phyloP scores from a whole-genome alignment of 2,888 invertebrate species.

The Dioctria linearis region DNA sequence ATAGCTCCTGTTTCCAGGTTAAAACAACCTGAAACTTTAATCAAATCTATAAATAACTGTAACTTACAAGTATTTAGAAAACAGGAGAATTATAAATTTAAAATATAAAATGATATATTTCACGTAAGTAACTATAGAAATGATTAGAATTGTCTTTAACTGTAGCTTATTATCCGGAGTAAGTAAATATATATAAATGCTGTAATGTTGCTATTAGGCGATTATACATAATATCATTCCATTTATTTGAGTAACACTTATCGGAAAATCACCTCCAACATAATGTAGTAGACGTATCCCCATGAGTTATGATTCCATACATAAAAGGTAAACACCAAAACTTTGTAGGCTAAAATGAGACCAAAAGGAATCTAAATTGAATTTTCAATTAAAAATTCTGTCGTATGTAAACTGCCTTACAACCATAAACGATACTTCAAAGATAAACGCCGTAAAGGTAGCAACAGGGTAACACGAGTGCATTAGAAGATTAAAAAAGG shows the following conservation, averaged over 20 bases:
- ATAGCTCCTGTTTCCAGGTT: background rate
- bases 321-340: slow-evolving; percentile 5
- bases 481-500: slow-evolving; percentile 60
- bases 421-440: slow-evolving; percentile 42
- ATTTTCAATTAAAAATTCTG: slow-evolving; percentile 49
- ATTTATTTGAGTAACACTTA: slow-evolving; percentile 21
- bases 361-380: slow-evolving; percentile 35
- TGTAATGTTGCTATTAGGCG: too few relatives aligned
- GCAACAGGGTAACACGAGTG: slow-evolving; percentile 55
- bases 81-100: too few relatives aligned
- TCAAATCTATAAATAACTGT: background rate
- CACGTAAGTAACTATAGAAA: too few relatives aligned
- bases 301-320: background rate
- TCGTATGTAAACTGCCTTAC: slow-evolving; percentile 38
- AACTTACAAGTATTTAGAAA: too few relatives aligned
- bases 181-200: too few relatives aligned
- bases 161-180: too few relatives aligned
- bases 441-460: slow-evolving; percentile 47
- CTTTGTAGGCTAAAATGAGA: slow-evolving; percentile 22
- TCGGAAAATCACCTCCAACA: background rate
- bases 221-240: background rate
- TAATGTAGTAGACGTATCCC: background rate
- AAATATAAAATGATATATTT: too few relatives aligned
- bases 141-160: too few relatives aligned
- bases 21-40: background rate